phyloP scores from a whole-genome alignment of 2,797 vertebrate species.

The Lithobates pipiens region DNA sequence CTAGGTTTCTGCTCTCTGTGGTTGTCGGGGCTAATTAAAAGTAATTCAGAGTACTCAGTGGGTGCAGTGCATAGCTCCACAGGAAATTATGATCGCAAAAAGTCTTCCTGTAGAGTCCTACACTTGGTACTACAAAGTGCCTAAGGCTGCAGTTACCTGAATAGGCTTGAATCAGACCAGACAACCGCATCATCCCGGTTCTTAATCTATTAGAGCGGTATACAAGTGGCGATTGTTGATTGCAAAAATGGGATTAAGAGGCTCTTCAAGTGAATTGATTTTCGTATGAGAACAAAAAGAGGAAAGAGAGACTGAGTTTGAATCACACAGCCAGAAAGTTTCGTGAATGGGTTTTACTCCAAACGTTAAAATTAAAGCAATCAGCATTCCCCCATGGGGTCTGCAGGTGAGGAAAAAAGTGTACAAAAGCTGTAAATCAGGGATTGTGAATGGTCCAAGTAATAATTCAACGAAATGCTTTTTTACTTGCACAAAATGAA shows the following conservation, averaged over 20 bases:
- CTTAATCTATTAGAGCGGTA: conserved; percentile 95
- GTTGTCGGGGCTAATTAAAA: conserved; percentile 99
- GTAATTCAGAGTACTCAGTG: conserved; percentile 88
- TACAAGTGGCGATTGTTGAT: conserved; percentile 99
- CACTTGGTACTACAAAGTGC: conserved; percentile 98
- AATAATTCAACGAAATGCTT: conserved; percentile 37
- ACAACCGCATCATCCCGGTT: conserved; percentile 98
- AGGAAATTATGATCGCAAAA: conserved; percentile 99
- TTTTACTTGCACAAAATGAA: conserved; percentile 31
- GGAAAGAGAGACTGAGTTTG: conserved; percentile 88
- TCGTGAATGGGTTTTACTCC: conserved; percentile 90
- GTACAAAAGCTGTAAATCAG: conserved; percentile 67
- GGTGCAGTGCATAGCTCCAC: conserved; percentile 88
- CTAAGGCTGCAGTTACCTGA: conserved; percentile 90
- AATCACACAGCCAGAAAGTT: conserved; percentile 95
- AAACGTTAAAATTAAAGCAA: conserved; percentile 95
- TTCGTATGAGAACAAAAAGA: conserved; percentile 98
- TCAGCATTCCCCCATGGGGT: conserved; percentile 78
- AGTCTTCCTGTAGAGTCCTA: conserved; percentile 96
- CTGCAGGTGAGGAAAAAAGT: conserved; percentile 78
- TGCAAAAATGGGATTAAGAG: conserved; percentile 99
- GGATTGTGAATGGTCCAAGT: conserved; percentile 32
- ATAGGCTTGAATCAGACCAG: conserved; percentile 98
- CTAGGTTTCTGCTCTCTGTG: conserved; percentile 96
- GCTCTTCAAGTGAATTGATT: conserved; percentile 99